Evolutionary conservation across 2,888 invertebrate genomes (phyloP), one percentile per base, ranked within the genome.

Genomic region (Brenthis daphne): DNA sequence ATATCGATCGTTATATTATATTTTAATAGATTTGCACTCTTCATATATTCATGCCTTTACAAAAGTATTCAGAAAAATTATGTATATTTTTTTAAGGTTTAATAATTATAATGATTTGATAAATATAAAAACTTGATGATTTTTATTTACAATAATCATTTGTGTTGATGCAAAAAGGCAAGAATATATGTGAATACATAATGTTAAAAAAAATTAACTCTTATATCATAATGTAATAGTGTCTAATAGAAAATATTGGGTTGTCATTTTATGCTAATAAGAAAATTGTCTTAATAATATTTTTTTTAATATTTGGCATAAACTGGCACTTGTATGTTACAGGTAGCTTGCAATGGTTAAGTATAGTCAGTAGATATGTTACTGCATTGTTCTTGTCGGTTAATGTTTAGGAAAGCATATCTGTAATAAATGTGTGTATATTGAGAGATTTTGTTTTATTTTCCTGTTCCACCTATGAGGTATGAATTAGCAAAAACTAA

Each of bases 341-440:
- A 69, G 66, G 68, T 73, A 73, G 68, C 57, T 68, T 61, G 56
- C 67, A 64, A 72, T 54, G 65, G 51, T 57, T 71, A 68, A 67
- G 57, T 69, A 57, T 73, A 72, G 73, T 64, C 51, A 50, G 71
- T 74, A 75, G 74, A 60, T 69, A 85, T 83, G 86, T 87, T 89
- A 85, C 80, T 76, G 77, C 85, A 85, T 88, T 90, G 88, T 89
- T 88, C 85, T 82, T 76, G 85, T 88, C 86, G 79, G 87, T 91
- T 90, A 87, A 80, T 87, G 85, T 88, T 83, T 90, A 91, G 87
- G 82, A 88, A 82, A 83, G 88, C 89, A 90, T 92, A 91, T 92
- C 89, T 90, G 88, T 90, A 92, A 87, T 92, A 91, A 92, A 92
- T 90, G 92, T 90, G 91, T 91, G 92, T 89, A 90, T 87, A 90